Evolutionary conservation across 2,888 invertebrate genomes (phyloP).

Genomic region (Laspeyria flexula): DNA sequence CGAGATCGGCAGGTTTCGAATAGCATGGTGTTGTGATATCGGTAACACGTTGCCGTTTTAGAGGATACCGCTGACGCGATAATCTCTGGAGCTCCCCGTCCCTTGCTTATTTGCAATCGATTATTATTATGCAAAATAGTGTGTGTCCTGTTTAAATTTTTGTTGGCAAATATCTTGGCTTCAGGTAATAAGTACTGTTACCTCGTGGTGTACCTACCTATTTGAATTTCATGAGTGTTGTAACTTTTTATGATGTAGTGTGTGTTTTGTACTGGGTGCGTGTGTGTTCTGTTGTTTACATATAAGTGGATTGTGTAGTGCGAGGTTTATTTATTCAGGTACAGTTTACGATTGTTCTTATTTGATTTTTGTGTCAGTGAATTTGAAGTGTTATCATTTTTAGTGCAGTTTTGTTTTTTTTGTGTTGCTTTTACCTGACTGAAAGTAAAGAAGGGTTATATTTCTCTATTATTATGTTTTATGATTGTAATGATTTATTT

Average conservation of each 20-base stretch:
- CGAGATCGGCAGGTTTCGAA: constrained; percentile 41
- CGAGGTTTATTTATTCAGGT: background rate
- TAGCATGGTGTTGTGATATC: constrained; percentile 1
- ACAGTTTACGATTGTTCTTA: background rate
- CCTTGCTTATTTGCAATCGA: background rate
- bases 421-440: too few relatives aligned
- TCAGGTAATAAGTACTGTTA: background rate
- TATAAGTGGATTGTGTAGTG: too few relatives aligned
- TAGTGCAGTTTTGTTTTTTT: too few relatives aligned
- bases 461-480: too few relatives aligned
- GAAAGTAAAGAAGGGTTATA: too few relatives aligned
- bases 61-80: background rate
- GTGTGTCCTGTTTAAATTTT: background rate
- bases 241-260: background rate
- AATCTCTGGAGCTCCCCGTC: background rate
- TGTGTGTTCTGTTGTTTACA: background rate
- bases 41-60: constrained; percentile 3
- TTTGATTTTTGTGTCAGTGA: background rate
- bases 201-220: background rate
- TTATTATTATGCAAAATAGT: background rate
- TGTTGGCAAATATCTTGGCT: too few relatives aligned
- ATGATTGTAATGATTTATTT: too few relatives aligned
- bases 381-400: too few relatives aligned
- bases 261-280: background rate
- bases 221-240: background rate